These are phyloP conservation scores for Lepus americanus DNA, from an alignment of 2,113 vertebrate genomes.

Conservation along the genomic window DNA sequence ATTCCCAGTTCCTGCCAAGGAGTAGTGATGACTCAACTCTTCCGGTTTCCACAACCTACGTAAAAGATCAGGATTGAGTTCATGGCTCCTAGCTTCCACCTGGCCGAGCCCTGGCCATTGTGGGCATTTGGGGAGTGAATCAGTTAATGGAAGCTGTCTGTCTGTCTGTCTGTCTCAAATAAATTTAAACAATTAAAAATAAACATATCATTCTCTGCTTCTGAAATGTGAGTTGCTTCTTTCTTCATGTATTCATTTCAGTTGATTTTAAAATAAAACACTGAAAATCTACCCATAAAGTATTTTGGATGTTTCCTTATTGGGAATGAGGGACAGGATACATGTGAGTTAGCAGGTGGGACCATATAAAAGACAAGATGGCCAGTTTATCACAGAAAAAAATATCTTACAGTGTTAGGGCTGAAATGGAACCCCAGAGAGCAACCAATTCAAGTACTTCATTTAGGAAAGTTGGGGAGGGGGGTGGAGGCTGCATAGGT, in stretches of 20 bases:
- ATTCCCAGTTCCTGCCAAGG: no score
- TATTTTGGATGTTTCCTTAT: neutral
- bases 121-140: no score
- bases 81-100: no score
- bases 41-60: no score
- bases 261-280: neutral
- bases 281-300: neutral
- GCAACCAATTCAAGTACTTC: neutral
- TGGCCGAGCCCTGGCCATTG: no score
- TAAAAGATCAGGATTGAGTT: no score
- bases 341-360: constrained; percentile 16
- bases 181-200: no score
- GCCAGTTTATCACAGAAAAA: constrained; percentile 30
- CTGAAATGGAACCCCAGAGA: constrained; percentile 27
- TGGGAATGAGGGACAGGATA: neutral
- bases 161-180: no score
- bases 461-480: neutral
- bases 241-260: neutral
- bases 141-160: no score
- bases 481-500: neutral
- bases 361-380: constrained; percentile 44
- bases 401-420: constrained; percentile 58
- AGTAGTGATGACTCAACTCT: no score
- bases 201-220: neutral
- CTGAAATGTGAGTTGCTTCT: constrained; percentile 28